Percentiles rank a stretch among this genome's conserved stretches.
Evolutionary conservation across 2,797 vertebrate species (phyloP).

Genomic region (Alexandromys oeconomus): DNA sequence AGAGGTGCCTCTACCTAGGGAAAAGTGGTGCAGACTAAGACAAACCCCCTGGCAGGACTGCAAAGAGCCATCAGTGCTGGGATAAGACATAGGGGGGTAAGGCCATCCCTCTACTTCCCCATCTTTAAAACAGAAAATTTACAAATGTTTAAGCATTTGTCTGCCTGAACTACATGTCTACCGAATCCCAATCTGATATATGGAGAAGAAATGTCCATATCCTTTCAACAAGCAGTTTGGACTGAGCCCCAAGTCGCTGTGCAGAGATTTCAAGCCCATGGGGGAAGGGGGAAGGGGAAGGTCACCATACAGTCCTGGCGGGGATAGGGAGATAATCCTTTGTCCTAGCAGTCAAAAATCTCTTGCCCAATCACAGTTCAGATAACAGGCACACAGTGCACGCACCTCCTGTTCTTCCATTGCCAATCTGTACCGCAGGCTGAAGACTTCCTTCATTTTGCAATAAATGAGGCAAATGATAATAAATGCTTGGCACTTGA

Average conservation of each 20-base stretch:
- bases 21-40: constrained; percentile 16
- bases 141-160: background rate
- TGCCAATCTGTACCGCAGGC: constrained; percentile 96
- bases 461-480: constrained; percentile 99
- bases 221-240: background rate
- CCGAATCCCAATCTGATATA: background rate
- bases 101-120: background rate
- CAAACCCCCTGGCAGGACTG: background rate
- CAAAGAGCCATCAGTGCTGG: background rate
- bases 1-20: background rate
- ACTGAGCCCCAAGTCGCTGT: background rate
- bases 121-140: constrained; percentile 34
- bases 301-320: too few relatives aligned
- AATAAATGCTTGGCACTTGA: constrained; percentile 99
- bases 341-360: constrained; percentile 9
- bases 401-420: constrained; percentile 97
- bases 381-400: constrained; percentile 20
- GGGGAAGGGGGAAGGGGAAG: background rate
- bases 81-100: background rate
- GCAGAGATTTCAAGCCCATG: constrained; percentile 39
- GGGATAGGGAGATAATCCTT: background rate
- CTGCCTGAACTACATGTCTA: constrained; percentile 34
- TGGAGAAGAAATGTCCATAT: background rate
- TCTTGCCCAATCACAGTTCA: constrained; percentile 22
- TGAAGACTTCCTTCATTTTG: constrained; percentile 98